Evolutionary conservation across 2,113 vertebrate species (phyloP), one percentile per base, ranked within the genome.

Genomic region (Caranx melampygus): DNA sequence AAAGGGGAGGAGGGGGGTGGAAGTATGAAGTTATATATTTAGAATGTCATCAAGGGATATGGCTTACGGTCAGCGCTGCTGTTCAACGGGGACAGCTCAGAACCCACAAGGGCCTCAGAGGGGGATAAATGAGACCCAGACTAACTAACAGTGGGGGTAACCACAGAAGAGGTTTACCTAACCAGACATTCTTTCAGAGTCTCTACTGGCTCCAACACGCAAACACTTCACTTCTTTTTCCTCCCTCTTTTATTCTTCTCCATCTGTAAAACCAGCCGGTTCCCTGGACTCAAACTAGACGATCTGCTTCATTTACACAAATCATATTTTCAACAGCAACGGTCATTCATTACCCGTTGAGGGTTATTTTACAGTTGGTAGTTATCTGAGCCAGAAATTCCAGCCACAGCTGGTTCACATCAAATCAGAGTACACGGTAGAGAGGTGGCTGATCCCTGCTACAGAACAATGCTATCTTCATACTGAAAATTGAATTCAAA

Each of bases 321-420:
- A 16, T 26, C 44, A 1, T 3, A 47, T 20, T 55, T 78, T 54
- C 2, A 61, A 55, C 26, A 68, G 14, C 9, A 44, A 52, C 33
- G 8, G 18, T 15, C 21, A 52, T 52, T 70, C 52, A 35, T 33
- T 47, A 63, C 47, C 16, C 20, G 10, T 6, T 10, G 6, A n/a
- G 40, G 47, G 54, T 55, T 54, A n/a, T 58, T 72, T 85, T 34
- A n/a, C 42, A 52, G 71, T 15, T 33, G 52, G 20, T 20, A 0
- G 54, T 72, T 59, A 51, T 55, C 10, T 2, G 37, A 52, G 66
- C 72, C 67, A 58, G 57, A 72, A 47, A 81, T 78, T 81, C 82
- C 64, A 79, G 47, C 3, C 51, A 26, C 85, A 82, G 79, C 60
- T 79, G 86, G 71, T 76, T 90, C 58, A 61, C 37, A 86, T 82